Evolutionary conservation across 2,797 vertebrate species (phyloP).

Genomic region (Aplochiton taeniatus): DNA sequence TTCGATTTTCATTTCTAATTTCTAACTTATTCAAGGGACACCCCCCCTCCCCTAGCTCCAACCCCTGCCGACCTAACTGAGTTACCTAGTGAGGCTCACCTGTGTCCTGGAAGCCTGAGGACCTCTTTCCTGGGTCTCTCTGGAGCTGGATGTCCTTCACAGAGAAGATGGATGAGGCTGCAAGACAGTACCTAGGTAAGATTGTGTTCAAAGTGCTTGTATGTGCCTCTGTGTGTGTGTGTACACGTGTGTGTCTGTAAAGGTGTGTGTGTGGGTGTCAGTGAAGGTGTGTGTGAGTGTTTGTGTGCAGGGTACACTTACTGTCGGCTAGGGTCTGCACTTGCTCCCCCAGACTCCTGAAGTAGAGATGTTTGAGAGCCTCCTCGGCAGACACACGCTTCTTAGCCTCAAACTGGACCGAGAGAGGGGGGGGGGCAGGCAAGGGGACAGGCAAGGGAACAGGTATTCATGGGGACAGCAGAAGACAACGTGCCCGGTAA

Average conservation of each 20-base stretch:
- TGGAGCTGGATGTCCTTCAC: conserved; percentile 80
- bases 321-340: conserved; percentile 77
- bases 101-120: conserved; percentile 71
- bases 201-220: background rate
- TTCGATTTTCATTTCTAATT: too few species aligned
- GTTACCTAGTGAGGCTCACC: conserved; percentile 58
- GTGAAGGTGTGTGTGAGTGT: background rate
- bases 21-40: too few species aligned
- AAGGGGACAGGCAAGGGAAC: too few species aligned
- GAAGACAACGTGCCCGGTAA: too few species aligned
- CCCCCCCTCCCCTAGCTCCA: background rate
- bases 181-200: conserved; percentile 15
- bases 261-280: background rate
- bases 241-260: background rate
- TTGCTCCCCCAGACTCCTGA: conserved; percentile 74
- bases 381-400: conserved; percentile 76
- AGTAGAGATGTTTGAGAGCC: conserved; percentile 73
- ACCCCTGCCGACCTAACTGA: background rate
- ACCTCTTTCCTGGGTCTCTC: conserved; percentile 79
- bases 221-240: background rate
- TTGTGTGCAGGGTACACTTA: conserved; percentile 52
- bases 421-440: background rate
- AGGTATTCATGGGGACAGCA: too few species aligned
- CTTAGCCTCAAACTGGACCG: conserved; percentile 76
- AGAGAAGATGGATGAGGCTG: conserved; percentile 80